Percentiles rank a stretch among this genome's conserved stretches.
Evolutionary conservation across 2,797 vertebrate genomes (phyloP).

Genomic region (Hephaestus fuliginosus): DNA sequence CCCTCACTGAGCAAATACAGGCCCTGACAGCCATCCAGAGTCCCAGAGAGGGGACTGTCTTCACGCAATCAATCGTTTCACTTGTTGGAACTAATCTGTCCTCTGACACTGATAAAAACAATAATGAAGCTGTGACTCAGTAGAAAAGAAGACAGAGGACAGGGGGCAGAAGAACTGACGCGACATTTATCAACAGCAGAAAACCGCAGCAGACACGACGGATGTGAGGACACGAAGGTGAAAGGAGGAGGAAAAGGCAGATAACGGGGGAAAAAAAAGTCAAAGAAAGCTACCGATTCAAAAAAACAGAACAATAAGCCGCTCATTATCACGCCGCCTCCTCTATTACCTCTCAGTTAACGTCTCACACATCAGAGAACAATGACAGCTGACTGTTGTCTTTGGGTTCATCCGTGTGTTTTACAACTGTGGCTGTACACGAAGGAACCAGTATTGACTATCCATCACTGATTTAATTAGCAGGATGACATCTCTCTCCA

Average conservation of each 20-base stretch:
- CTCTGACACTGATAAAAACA: slow-evolving; percentile 59
- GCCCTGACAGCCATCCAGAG: slow-evolving; percentile 15
- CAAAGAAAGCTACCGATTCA: background rate
- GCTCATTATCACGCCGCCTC: slow-evolving; percentile 23
- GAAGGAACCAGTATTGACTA: slow-evolving; percentile 46
- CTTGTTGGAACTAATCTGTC: slow-evolving; percentile 51
- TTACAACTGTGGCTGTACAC: slow-evolving; percentile 26
- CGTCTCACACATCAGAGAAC: slow-evolving; percentile 16
- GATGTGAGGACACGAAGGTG: slow-evolving; percentile 6
- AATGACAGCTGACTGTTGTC: slow-evolving; percentile 24
- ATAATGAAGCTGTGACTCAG: slow-evolving; percentile 51
- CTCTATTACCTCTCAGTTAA: slow-evolving; percentile 28
- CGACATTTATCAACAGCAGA: slow-evolving; percentile 48
- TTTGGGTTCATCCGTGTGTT: slow-evolving; percentile 29
- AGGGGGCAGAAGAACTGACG: slow-evolving; percentile 37
- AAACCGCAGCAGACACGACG: slow-evolving; percentile 20
- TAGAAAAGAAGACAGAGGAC: slow-evolving; percentile 47
- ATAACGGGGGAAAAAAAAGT: background rate
- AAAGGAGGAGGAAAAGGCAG: background rate
- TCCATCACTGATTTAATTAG: slow-evolving; percentile 68
- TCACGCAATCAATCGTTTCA: slow-evolving; percentile 29
- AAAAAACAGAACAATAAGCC: slow-evolving; percentile 16
- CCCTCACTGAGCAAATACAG: slow-evolving; percentile 15
- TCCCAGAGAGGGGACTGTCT: slow-evolving; percentile 1
- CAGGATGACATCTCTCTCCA: slow-evolving; percentile 41